Evolutionary conservation across 2,888 invertebrate species (phyloP).

Genomic region (Sepiola atlantica): DNA sequence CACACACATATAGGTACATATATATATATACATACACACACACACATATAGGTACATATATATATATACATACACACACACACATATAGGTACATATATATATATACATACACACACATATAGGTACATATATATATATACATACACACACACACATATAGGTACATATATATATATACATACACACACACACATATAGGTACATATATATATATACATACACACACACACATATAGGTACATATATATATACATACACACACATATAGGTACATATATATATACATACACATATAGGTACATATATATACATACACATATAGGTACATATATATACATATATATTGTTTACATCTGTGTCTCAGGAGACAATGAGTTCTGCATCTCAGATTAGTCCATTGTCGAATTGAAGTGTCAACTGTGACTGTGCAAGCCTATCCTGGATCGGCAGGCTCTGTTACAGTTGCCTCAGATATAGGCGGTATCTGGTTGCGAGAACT

Average conservation of each 20-base stretch:
- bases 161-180: background rate
- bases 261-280: background rate
- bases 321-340: background rate
- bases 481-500: no score
- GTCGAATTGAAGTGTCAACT: no score
- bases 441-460: no score
- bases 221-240: no score
- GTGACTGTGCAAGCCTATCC: no score
- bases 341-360: no score
- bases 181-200: background rate
- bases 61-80: background rate
- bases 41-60: background rate
- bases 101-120: background rate
- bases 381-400: no score
- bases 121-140: background rate
- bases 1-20: background rate
- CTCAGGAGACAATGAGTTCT: no score
- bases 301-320: background rate
- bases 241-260: background rate
- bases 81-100: background rate
- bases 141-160: background rate
- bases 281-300: background rate
- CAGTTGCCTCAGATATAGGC: no score
- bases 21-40: constrained; percentile 32
- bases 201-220: constrained; percentile 4